Conservation (phyloP, 2,888 invertebrate genomes). For the Latheticus oryzae region DNA sequence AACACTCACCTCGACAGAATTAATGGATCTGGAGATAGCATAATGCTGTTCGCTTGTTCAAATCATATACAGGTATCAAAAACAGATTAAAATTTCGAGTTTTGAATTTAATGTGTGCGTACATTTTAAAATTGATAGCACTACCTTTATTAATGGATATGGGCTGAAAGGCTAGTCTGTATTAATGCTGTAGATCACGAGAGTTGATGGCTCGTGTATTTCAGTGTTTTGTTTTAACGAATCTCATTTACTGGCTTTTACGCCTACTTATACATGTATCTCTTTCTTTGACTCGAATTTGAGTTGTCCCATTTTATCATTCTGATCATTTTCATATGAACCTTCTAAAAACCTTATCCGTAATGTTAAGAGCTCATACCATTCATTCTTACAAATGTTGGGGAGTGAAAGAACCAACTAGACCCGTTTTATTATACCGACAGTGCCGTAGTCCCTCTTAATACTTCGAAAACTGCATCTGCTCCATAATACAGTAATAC, state of each 20-base stretch:
- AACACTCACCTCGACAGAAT: constrained; percentile 58
- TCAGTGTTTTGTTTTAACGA: constrained; percentile 59
- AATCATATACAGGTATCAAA: constrained; percentile 63
- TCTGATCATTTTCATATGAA: constrained; percentile 40
- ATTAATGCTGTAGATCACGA: constrained; percentile 57
- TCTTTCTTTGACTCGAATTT: constrained; percentile 39
- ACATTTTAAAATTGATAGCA: constrained; percentile 59
- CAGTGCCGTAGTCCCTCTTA: constrained; percentile 25
- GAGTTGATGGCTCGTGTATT: constrained; percentile 57
- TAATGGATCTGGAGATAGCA: constrained; percentile 64
- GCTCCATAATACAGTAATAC: constrained; percentile 38
- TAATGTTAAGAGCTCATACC: constrained; percentile 26
- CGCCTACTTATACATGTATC: constrained; percentile 45
- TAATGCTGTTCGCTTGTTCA: constrained; percentile 65
- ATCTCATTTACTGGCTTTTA: constrained; percentile 54
- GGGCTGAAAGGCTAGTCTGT: constrained; percentile 51
- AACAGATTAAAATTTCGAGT: constrained; percentile 62
- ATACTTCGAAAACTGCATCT: constrained; percentile 35
- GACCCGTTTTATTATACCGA: constrained; percentile 23
- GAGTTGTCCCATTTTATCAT: constrained; percentile 42
- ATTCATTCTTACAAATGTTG: constrained; percentile 15
- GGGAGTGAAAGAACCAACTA: constrained; percentile 17
- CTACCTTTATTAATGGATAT: constrained; percentile 59
- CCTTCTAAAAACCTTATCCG: constrained; percentile 37
- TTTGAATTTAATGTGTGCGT: constrained; percentile 59